Evolutionary conservation across 2,797 vertebrate genomes (phyloP).

Genomic region (Sciaenops ocellatus): DNA sequence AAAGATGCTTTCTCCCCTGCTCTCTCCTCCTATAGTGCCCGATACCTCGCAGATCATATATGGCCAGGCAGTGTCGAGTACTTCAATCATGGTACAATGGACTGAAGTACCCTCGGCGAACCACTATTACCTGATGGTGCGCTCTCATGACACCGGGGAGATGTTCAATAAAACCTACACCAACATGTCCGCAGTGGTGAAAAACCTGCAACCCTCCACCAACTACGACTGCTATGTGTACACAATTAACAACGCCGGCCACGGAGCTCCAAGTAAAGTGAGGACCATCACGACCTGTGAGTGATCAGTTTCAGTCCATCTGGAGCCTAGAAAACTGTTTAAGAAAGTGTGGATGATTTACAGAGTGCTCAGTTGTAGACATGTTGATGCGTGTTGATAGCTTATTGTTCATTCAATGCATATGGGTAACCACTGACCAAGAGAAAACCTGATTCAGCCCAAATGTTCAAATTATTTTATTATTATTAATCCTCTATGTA

Average conservation of each 20-base stretch:
- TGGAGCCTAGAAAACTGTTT: neutral
- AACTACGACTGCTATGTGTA: slow-evolving; percentile 78
- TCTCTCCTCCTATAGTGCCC: slow-evolving; percentile 73
- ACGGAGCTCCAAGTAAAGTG: slow-evolving; percentile 77
- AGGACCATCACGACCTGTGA: slow-evolving; percentile 83
- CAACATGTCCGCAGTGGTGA: slow-evolving; percentile 50
- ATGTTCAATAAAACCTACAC: slow-evolving; percentile 61
- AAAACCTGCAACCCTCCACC: slow-evolving; percentile 69
- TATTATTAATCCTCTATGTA: neutral
- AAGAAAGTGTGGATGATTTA: neutral
- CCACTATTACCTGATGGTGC: slow-evolving; percentile 73
- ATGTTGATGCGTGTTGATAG: neutral
- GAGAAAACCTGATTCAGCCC: neutral
- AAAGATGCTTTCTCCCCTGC: neutral
- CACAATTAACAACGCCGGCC: slow-evolving; percentile 79
- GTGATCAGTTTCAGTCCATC: slow-evolving; percentile 48
- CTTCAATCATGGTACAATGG: slow-evolving; percentile 78
- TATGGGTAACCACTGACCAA: neutral
- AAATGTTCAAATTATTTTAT: neutral
- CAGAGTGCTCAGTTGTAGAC: no score
- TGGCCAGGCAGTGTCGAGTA: slow-evolving; percentile 73
- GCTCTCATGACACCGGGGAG: slow-evolving; percentile 19
- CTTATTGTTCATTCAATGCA: neutral
- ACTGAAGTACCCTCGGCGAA: slow-evolving; percentile 62
- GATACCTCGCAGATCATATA: slow-evolving; percentile 76